Conservation (phyloP, 1,140 invertebrate species). For the Idris sp. region DNA sequence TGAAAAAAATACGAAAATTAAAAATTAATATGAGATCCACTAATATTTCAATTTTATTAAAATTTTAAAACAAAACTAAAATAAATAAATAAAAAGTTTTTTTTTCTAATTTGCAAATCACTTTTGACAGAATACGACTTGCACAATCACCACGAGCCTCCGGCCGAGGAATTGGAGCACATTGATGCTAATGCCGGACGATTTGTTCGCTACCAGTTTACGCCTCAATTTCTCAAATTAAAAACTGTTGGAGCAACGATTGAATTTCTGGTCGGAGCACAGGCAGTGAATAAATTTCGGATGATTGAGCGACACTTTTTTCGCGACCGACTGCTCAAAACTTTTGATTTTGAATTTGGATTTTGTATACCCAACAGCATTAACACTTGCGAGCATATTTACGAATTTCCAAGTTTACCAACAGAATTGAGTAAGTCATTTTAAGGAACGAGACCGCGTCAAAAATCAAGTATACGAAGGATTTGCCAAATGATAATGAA, state of each 20-base stretch:
- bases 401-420: conserved; percentile 95
- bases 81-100: too few relatives aligned
- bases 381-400: conserved; percentile 99
- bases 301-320: conserved; percentile 99
- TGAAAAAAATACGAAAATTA: too few relatives aligned
- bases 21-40: too few relatives aligned
- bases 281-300: conserved; percentile 95
- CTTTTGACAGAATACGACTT: conserved; percentile 62
- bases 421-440: conserved; percentile 88
- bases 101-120: background rate
- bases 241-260: conserved; percentile 98
- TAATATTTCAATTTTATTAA: too few relatives aligned
- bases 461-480: too few relatives aligned
- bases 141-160: conserved; percentile 75
- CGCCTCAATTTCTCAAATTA: conserved; percentile 95
- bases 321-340: conserved; percentile 94
- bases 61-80: too few relatives aligned
- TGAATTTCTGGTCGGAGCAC: conserved; percentile 96
- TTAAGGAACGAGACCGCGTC: too few relatives aligned
- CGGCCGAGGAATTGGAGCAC: conserved; percentile 81
- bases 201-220: conserved; percentile 98
- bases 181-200: conserved; percentile 93
- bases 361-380: conserved; percentile 98
- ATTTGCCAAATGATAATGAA: too few relatives aligned
- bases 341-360: conserved; percentile 99